Base-by-base conservation (phyloP, 1,140 invertebrate species). In the Philopotamus ludificatus region DNA sequence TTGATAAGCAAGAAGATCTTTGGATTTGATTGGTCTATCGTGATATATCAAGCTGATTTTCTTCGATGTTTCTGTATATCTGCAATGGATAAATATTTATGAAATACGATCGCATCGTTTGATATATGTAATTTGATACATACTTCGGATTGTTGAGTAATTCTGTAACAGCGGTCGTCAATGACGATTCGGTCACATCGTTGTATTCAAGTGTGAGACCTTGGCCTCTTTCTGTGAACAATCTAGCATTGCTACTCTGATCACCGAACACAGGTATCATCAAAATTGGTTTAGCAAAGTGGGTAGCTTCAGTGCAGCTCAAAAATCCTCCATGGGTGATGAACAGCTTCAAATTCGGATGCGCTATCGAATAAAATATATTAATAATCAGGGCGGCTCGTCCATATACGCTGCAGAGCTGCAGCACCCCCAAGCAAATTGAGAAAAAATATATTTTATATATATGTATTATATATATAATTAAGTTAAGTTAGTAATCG, bases 261-360 rank as follows among this genome's bases (percentile, higher is more conserved):
- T 73, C 73, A 1, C 63, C 71, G 45, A 60, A 74, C 21, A 74
- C 66, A 4, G 74, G 74, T 12, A 75, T 71, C 10, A 66, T 69
- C 1, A 84, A 50, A 3, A 84, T 60, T 1, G 83, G 82, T 3
- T 80, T 75, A 10, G 77, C 80, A 63, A 74, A 71, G 54, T 79
- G 74, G 1, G 77, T 68, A 0, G 76, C 75, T 66, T 84, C 83
- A 9, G 74, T 76, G 3, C 73, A 70, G 50, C 82, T 81, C 42
- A 80, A 73, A 23, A 77, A 73, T 12, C 82, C n/a, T n/a, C n/a
- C n/a, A n/a, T n/a, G n/a, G n/a, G n/a, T n/a, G n/a, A n/a, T n/a
- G n/a, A n/a, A n/a, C 4, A 81, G 53, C 64, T 73, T 72, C 12
- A 74, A 51, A 22, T 79, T 77, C 12, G 71, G 71, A 70, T 67